These are phyloP conservation scores for Sthenelais limicola DNA, from an alignment of 2,888 invertebrate species.

Conservation along the genomic window DNA sequence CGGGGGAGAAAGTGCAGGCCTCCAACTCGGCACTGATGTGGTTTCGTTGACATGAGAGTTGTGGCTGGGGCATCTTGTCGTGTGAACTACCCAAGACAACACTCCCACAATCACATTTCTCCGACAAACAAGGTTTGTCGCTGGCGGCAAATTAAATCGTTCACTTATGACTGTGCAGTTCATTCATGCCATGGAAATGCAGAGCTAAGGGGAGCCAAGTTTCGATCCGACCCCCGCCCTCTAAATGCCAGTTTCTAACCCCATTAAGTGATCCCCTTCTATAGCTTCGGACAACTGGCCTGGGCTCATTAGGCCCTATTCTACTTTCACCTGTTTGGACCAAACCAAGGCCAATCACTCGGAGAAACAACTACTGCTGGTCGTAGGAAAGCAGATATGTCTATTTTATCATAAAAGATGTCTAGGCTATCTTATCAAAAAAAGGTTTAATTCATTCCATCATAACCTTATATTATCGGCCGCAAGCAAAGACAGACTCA, in stretches of 20 bases:
- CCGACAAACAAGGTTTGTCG: slow-evolving; percentile 11
- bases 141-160: slow-evolving; percentile 28
- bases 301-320: slow-evolving; percentile 9
- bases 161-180: slow-evolving; percentile 38
- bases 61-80: slow-evolving; percentile 11
- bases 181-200: slow-evolving; percentile 2
- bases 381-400: no score
- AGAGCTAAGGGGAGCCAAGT: slow-evolving; percentile 1
- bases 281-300: slow-evolving; percentile 4
- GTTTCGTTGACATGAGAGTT: no score
- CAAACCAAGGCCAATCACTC: no score
- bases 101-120: slow-evolving; percentile 9
- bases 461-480: no score
- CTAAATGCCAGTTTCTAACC: slow-evolving; percentile 13
- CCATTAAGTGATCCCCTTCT: slow-evolving; percentile 4
- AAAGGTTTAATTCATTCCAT: no score
- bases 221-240: background rate
- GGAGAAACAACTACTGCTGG: no score
- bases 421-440: no score
- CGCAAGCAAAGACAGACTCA: no score
- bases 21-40: no score
- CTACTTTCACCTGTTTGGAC: slow-evolving; percentile 38
- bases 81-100: slow-evolving; percentile 32
- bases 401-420: no score
- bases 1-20: slow-evolving; percentile 26